Evolutionary conservation across 1,140 invertebrate species (phyloP).

Genomic region (Lethrus apterus): DNA sequence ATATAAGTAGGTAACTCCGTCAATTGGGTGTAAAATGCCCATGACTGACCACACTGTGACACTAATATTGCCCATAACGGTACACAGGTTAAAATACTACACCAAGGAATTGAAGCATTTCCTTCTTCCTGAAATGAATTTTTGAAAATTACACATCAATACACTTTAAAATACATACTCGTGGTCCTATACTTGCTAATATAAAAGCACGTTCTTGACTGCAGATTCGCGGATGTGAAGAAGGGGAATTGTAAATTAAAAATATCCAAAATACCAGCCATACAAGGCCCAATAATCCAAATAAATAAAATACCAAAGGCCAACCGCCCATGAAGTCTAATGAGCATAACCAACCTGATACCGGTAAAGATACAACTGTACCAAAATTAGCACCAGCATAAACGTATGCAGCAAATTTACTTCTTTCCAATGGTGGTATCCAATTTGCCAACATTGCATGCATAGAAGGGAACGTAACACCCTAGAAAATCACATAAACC

Average conservation of each 20-base stretch:
- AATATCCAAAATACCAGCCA: slow-evolving; percentile 76
- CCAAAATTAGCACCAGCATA: slow-evolving; percentile 70
- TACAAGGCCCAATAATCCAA: slow-evolving; percentile 62
- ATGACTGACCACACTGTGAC: slow-evolving; percentile 86
- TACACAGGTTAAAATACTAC: slow-evolving; percentile 65
- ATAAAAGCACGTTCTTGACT: slow-evolving; percentile 60
- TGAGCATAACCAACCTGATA: slow-evolving; percentile 67
- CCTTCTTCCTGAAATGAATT: slow-evolving; percentile 31
- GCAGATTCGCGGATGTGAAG: slow-evolving; percentile 71
- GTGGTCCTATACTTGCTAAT: slow-evolving; percentile 48
- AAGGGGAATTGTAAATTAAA: slow-evolving; percentile 67
- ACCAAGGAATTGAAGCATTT: slow-evolving; percentile 58
- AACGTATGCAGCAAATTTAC: slow-evolving; percentile 71
- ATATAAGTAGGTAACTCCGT: slow-evolving; percentile 92
- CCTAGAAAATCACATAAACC: slow-evolving; percentile 43
- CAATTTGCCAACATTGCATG: slow-evolving; percentile 73
- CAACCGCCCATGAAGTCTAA: slow-evolving; percentile 61
- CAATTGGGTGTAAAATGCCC: slow-evolving; percentile 92
- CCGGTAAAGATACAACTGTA: slow-evolving; percentile 65
- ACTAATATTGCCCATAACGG: slow-evolving; percentile 82
- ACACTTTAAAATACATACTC: slow-evolving; percentile 23
- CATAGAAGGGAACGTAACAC: slow-evolving; percentile 78
- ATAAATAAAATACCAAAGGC: slow-evolving; percentile 74
- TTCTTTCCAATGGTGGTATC: slow-evolving; percentile 73
- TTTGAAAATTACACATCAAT: not conserved